Evolutionary conservation across 2,113 vertebrate genomes (phyloP), one percentile per base, ranked within the genome.

Genomic region (Tetrax tetrax): DNA sequence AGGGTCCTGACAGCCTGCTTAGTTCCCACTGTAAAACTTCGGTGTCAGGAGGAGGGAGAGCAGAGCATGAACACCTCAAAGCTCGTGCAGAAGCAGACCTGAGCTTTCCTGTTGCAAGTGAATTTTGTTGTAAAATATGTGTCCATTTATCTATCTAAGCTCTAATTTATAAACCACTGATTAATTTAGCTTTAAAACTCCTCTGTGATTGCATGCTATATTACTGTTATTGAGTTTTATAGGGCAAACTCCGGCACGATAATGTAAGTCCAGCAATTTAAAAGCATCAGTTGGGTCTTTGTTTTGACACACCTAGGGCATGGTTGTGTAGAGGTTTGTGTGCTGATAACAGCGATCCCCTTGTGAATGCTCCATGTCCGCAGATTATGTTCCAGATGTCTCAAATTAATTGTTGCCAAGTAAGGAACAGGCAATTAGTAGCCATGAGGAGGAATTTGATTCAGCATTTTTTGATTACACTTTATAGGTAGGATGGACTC

Each of bases 251-350:
- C 29, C 19, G 51, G 9, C 69, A 60, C 1, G 16, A 29, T n/a
- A 60, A 33, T 65, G 0, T 6, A 63, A 47, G 22, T 22, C 37
- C 53, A 83, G 10, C 27, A 66, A 53, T 70, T 81, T 51, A 43
- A 86, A 94, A 75, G 13, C 47, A 43, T 59, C 16, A 10, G 2
- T 2, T 83, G 51, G 0, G 24, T n/a, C 23, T 87, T 86, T 0
- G 0, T 21, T 64, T 86, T 72, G 59, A 43, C 29, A 12, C 0
- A 3, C 15, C 7, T 47, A 50, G 6, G 5, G 1, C 25, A 24
- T 41, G 56, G 20, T 35, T 63, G 12, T n/a, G 24, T 29, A 45
- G 56, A 64, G 33, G 23, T 74, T 77, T 94, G 15, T 47, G 25
- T 38, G n/a, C 43, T 84, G 41, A 33, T 64, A 80, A 38, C 14